A percentile compares a stretch with the other conserved stretches of the same genome.
phyloP scores from a whole-genome alignment of 1,140 invertebrate genomes.

The Magallana ariakensis region DNA sequence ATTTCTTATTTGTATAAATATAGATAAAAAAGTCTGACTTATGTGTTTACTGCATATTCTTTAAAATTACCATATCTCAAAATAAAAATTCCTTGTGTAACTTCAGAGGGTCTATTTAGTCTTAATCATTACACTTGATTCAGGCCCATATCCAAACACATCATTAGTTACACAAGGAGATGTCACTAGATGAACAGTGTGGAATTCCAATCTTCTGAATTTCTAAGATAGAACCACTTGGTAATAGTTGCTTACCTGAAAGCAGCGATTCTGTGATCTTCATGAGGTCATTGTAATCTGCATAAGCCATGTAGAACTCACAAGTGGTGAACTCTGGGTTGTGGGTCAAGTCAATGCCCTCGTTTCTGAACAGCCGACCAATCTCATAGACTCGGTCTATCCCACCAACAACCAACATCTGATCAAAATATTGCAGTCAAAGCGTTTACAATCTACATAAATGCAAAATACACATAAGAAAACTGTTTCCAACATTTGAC shows the following conservation, averaged over 20 bases:
- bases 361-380: conserved; percentile 97
- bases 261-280: conserved; percentile 94
- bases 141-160: neutral
- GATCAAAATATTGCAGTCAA: conserved; percentile 54
- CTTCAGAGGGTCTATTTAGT: too few relatives aligned
- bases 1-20: too few relatives aligned
- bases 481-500: too few relatives aligned
- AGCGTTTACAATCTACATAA: too few relatives aligned
- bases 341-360: conserved; percentile 99
- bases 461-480: too few relatives aligned
- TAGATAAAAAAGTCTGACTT: too few relatives aligned
- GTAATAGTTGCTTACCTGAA: conserved; percentile 83
- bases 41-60: too few relatives aligned
- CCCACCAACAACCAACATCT: conserved; percentile 98
- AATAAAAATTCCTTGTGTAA: too few relatives aligned
- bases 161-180: neutral
- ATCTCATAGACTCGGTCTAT: conserved; percentile 99
- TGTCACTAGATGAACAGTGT: neutral
- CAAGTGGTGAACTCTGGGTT: conserved; percentile 99
- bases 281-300: conserved; percentile 98
- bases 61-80: too few relatives aligned
- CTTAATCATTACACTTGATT: neutral
- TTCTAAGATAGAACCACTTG: too few relatives aligned
- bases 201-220: too few relatives aligned
- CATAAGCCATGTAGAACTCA: conserved; percentile 99